These are phyloP conservation scores for Rhincodon typus DNA, from an alignment of 2,797 vertebrate genomes.

Conservation along the genomic window DNA sequence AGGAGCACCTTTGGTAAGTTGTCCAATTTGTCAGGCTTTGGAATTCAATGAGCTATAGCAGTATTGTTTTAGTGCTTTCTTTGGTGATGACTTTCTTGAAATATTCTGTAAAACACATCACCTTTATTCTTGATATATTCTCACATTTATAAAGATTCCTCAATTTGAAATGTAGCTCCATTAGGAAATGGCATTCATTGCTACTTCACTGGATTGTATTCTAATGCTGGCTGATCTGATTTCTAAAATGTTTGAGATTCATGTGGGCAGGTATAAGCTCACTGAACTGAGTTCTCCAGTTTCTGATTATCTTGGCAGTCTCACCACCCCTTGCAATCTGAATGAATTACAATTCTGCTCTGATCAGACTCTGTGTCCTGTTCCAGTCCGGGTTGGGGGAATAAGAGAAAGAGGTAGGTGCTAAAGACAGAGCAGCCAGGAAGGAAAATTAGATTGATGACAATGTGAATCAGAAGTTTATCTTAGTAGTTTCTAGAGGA, in stretches of 20 bases:
- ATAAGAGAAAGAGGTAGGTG: no score
- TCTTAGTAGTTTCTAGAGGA: neutral
- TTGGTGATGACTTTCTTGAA: neutral
- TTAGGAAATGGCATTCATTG: neutral
- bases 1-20: constrained; percentile 89
- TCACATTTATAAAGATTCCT: neutral
- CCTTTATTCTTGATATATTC: neutral
- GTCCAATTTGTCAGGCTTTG: neutral
- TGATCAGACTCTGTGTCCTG: no score
- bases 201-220: neutral
- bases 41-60: neutral
- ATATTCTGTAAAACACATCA: neutral
- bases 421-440: neutral
- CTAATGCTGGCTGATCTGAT: neutral
- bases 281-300: neutral
- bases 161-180: neutral
- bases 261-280: neutral
- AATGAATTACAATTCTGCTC: neutral
- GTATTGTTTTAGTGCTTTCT: neutral
- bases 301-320: neutral
- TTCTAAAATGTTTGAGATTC: neutral
- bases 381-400: neutral
- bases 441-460: neutral
- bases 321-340: neutral
- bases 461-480: neutral